These are phyloP conservation scores for Aphrophora alni DNA, from an alignment of 2,888 invertebrate genomes.

Conservation along the genomic window DNA sequence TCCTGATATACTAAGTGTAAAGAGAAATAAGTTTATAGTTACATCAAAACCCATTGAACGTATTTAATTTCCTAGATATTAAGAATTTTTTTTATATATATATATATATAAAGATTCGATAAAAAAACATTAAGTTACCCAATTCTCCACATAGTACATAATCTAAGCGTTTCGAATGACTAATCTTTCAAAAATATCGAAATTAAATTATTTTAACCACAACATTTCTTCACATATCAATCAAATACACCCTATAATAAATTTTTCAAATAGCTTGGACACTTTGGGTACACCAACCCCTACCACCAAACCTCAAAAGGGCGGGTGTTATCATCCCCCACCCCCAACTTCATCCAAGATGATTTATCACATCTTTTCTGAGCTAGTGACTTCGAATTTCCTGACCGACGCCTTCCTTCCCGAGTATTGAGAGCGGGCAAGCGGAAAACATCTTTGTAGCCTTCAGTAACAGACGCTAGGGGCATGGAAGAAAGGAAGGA, in stretches of 20 bases:
- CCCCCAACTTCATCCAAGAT: constrained; percentile 12
- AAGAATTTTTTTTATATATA: too few relatives aligned
- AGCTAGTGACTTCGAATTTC: constrained; percentile 37
- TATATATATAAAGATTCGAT: too few relatives aligned
- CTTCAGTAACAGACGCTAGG: constrained; percentile 18
- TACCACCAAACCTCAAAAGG: neutral
- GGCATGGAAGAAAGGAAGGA: neutral
- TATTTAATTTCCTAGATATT: too few relatives aligned
- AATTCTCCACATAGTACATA: too few relatives aligned
- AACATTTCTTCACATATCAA: too few relatives aligned
- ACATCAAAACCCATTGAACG: too few relatives aligned
- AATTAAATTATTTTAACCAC: too few relatives aligned
- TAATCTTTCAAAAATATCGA: too few relatives aligned
- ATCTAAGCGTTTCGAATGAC: too few relatives aligned
- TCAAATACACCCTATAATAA: neutral
- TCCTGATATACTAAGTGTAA: too few relatives aligned
- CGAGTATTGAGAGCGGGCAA: constrained; percentile 26
- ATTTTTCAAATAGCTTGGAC: neutral
- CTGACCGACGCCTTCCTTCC: constrained; percentile 26
- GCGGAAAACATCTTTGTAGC: constrained; percentile 33
- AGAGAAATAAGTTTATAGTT: too few relatives aligned
- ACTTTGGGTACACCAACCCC: neutral
- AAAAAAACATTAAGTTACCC: too few relatives aligned
- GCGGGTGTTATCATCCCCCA: constrained; percentile 18
- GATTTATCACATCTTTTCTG: constrained; percentile 38